Evolutionary conservation across 2,113 vertebrate genomes (phyloP).

Genomic region (Columbina picui): DNA sequence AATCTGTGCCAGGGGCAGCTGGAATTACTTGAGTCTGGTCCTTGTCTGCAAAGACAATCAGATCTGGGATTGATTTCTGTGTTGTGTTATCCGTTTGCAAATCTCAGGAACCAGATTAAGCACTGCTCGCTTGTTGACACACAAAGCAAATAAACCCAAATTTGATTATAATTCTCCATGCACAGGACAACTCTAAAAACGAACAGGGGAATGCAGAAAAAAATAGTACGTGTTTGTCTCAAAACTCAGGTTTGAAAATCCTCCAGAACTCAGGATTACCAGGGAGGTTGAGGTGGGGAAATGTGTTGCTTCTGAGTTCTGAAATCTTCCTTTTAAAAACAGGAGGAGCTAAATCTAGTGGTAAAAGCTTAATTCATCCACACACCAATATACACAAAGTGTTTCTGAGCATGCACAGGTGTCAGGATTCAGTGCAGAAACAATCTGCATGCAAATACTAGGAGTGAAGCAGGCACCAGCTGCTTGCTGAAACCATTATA

Average conservation of each 20-base stretch:
- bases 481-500: neutral
- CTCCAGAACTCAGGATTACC: neutral
- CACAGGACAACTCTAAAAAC: neutral
- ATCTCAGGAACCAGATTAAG: neutral
- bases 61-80: neutral
- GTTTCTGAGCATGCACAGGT: neutral
- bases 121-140: neutral
- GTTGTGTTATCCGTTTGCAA: neutral
- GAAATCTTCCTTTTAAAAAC: neutral
- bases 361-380: neutral
- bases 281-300: neutral
- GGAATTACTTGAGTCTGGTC: neutral
- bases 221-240: neutral
- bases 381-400: neutral
- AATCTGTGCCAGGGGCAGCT: neutral
- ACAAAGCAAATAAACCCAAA: neutral
- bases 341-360: neutral
- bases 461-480: neutral
- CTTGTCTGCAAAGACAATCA: neutral
- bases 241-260: neutral
- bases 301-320: neutral
- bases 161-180: neutral
- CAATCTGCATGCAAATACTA: neutral
- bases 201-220: neutral
- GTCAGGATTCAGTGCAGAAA: neutral